Percentiles rank a stretch among this genome's conserved stretches.
phyloP scores from a whole-genome alignment of 2,113 vertebrate species.

The Chaetodon auriga region DNA sequence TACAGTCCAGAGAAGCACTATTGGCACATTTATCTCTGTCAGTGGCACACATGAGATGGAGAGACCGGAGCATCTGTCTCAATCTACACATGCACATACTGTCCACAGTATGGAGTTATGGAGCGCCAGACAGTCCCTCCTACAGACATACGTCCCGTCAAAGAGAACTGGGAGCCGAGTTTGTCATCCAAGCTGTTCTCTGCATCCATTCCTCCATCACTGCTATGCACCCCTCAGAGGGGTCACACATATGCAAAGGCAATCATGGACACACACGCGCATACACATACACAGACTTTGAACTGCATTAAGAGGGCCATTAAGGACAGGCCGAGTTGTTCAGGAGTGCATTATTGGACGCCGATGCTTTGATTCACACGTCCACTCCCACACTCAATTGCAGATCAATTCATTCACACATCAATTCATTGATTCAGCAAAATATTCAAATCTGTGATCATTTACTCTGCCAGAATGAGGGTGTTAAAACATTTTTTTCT shows the following conservation, averaged over 20 bases:
- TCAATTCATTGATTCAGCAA: neutral
- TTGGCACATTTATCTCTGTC: conserved; percentile 68
- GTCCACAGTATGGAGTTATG: conserved; percentile 53
- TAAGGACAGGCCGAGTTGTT: neutral
- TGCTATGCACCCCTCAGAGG: neutral
- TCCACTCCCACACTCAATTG: neutral
- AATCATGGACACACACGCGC: neutral
- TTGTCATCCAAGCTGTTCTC: conserved; percentile 64
- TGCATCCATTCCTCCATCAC: conserved; percentile 30
- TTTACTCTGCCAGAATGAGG: neutral
- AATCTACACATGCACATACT: conserved; percentile 49
- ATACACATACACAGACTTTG: neutral
- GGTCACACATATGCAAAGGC: neutral
- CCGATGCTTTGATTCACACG: conserved; percentile 5
- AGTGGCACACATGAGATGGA: conserved; percentile 37
- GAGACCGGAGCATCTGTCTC: conserved; percentile 60
- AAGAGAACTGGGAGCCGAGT: conserved; percentile 17
- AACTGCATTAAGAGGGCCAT: conserved; percentile 9
- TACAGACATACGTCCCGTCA: conserved; percentile 55
- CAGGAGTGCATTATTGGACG: neutral
- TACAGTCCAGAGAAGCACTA: conserved; percentile 41
- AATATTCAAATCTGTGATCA: neutral
- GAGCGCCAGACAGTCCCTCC: conserved; percentile 57
- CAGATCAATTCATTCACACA: neutral
- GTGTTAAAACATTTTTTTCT: neutral